phyloP scores from a whole-genome alignment of 1,140 invertebrate species.

The Oreohelix idahoensis region DNA sequence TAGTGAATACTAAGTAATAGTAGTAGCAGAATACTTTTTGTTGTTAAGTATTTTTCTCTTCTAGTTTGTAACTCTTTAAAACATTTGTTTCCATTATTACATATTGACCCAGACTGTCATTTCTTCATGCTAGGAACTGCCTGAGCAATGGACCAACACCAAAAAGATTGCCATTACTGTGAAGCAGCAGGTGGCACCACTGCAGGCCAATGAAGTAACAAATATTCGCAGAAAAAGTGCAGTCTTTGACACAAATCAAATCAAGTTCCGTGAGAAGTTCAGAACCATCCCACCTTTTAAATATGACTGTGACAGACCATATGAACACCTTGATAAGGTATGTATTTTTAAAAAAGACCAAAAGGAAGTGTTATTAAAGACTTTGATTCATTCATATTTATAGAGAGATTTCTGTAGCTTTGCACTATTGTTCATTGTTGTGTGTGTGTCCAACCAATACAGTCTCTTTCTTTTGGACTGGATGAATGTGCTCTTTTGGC shows the following conservation, averaged over 20 bases:
- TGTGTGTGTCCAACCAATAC: no score
- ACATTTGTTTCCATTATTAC: no score
- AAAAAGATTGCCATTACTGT: slow-evolving; percentile 92
- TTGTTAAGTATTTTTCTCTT: no score
- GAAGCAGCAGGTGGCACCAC: slow-evolving; percentile 93
- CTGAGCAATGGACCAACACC: slow-evolving; percentile 95
- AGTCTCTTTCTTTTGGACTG: no score
- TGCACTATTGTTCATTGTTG: no score
- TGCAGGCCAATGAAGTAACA: slow-evolving; percentile 94
- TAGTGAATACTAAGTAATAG: no score
- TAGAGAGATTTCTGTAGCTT: no score
- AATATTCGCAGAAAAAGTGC: slow-evolving; percentile 88
- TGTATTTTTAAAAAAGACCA: neutral
- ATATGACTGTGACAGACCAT: slow-evolving; percentile 85
- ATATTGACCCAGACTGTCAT: neutral
- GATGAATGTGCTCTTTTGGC: no score
- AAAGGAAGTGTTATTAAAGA: no score
- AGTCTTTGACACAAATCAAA: slow-evolving; percentile 88
- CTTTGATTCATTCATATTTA: no score
- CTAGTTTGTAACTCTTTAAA: no score
- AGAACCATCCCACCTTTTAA: slow-evolving; percentile 77
- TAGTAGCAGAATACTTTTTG: no score
- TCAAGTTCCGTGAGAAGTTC: slow-evolving; percentile 90
- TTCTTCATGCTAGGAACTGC: slow-evolving; percentile 82
- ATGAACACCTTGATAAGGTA: slow-evolving; percentile 84